Conservation (phyloP, 1,140 invertebrate species). For the Phymastichus coffea region DNA sequence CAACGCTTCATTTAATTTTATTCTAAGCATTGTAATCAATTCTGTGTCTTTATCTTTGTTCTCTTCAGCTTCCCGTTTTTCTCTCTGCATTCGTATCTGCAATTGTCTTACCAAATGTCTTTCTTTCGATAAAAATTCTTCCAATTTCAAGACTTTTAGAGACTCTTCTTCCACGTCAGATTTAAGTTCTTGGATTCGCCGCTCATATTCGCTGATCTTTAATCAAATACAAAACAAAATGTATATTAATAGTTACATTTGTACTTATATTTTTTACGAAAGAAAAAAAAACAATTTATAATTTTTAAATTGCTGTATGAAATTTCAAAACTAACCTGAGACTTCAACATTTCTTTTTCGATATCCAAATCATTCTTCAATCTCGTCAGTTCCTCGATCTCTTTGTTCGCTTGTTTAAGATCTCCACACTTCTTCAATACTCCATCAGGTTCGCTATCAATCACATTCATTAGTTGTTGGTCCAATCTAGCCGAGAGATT, state of each 20-base stretch:
- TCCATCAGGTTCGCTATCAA: conserved; percentile 52
- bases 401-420: conserved; percentile 42
- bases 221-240: not conserved
- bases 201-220: conserved; percentile 43
- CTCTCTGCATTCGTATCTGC: conserved; percentile 41
- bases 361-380: conserved; percentile 51
- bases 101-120: conserved; percentile 39
- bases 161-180: conserved; percentile 41
- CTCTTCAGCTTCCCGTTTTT: conserved; percentile 35
- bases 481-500: conserved; percentile 63
- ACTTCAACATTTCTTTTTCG: conserved; percentile 45
- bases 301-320: not conserved
- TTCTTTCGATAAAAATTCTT: conserved; percentile 45
- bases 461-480: conserved; percentile 59
- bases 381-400: conserved; percentile 53
- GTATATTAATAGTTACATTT: no score
- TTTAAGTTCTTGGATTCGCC: conserved; percentile 47
- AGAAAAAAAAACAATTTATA: not conserved
- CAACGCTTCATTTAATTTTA: conserved; percentile 21
- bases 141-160: conserved; percentile 37
- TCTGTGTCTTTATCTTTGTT: conserved; percentile 46
- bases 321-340: conserved; percentile 33
- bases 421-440: conserved; percentile 32
- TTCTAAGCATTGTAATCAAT: conserved; percentile 37
- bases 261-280: no score